Evolutionary conservation across 2,113 vertebrate genomes (phyloP).

Genomic region (Archilochus colubris): DNA sequence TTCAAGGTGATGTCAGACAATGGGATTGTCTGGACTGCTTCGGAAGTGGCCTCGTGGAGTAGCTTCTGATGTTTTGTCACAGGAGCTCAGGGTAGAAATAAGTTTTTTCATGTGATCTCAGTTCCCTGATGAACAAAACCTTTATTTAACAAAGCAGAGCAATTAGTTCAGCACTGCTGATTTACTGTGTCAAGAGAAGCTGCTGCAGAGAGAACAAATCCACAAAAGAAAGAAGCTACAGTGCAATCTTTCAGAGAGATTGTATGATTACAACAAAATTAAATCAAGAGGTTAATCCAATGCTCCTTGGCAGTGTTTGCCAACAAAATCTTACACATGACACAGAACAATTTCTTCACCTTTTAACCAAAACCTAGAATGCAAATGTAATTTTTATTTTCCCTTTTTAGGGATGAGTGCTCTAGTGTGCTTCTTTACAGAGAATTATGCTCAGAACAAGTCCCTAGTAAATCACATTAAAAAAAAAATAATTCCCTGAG

Average conservation of each 20-base stretch:
- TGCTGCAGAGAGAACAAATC: neutral
- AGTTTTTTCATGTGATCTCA: neutral
- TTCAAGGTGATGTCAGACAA: neutral
- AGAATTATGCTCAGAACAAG: neutral
- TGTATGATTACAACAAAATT: neutral
- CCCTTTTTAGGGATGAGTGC: neutral
- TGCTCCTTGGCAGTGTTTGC: neutral
- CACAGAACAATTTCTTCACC: neutral
- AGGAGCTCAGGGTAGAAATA: neutral
- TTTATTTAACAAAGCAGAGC: neutral
- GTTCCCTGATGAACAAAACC: neutral
- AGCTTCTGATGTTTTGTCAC: neutral
- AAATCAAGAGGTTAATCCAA: neutral
- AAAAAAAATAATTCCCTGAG: fast-evolving
- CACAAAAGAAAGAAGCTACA: neutral
- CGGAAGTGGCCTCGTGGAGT: neutral
- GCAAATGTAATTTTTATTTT: neutral
- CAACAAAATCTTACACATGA: neutral
- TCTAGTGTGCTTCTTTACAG: neutral
- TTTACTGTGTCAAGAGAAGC: neutral
- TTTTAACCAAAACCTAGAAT: neutral
- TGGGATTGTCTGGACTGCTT: neutral
- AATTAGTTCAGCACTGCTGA: neutral
- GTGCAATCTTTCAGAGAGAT: neutral
- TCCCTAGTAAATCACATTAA: neutral